Evolutionary conservation across 2,113 vertebrate genomes (phyloP).

Genomic region (Turdus rufiventris): DNA sequence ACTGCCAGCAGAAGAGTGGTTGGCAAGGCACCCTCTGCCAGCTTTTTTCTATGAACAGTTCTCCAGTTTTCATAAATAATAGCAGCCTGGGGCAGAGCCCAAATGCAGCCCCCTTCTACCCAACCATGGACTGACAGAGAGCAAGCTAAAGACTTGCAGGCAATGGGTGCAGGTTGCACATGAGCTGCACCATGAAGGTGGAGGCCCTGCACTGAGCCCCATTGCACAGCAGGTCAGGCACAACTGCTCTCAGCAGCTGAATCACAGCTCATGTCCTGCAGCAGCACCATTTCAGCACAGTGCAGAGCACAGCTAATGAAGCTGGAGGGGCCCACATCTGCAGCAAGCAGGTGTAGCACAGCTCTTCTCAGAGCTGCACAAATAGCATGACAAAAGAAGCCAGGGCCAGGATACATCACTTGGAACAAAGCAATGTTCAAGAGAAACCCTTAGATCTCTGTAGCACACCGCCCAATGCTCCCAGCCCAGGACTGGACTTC

Average conservation of each 20-base stretch:
- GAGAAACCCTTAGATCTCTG: not conserved
- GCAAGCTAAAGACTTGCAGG: not conserved
- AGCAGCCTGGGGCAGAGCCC: not conserved
- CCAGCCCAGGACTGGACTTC: not conserved
- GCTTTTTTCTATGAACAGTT: not conserved
- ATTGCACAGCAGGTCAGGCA: not conserved
- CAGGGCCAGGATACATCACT: not conserved
- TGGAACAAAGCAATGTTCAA: not conserved
- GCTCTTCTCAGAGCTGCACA: not conserved
- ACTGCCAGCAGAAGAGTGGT: rapidly evolving
- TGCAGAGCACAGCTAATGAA: not conserved
- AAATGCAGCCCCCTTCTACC: not conserved
- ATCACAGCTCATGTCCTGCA: not conserved
- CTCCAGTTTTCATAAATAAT: not conserved
- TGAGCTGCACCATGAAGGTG: not conserved
- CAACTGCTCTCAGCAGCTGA: not conserved
- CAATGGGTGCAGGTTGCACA: rapidly evolving
- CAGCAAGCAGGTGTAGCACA: not conserved
- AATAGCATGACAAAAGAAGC: not conserved
- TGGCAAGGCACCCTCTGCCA: not conserved
- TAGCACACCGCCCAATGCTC: not conserved
- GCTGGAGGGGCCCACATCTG: not conserved
- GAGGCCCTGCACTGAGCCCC: rapidly evolving
- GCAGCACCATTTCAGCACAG: not conserved
- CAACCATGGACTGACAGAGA: not conserved